These are phyloP conservation scores for Frankliniella fusca DNA, from an alignment of 2,888 invertebrate genomes.

Conservation along the genomic window DNA sequence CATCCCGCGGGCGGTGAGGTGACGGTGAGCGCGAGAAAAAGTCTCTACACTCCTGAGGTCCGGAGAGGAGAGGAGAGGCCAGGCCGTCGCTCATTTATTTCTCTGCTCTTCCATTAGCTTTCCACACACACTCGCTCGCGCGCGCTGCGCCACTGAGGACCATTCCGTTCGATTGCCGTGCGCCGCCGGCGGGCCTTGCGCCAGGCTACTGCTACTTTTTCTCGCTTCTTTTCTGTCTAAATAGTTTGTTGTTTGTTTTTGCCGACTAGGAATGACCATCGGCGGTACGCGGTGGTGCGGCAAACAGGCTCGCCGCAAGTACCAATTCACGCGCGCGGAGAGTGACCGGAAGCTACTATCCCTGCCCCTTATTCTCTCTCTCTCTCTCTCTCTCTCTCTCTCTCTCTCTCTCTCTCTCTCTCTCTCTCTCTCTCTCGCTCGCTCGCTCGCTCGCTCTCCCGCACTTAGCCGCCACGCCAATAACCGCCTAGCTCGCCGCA, in stretches of 20 bases:
- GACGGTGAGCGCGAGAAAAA: too few relatives aligned
- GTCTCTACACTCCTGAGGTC: background rate
- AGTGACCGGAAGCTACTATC: background rate
- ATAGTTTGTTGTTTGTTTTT: background rate
- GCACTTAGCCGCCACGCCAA: background rate
- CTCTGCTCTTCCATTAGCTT: background rate
- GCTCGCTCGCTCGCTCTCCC: background rate
- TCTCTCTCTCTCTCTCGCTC: background rate
- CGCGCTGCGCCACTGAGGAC: background rate
- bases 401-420: background rate
- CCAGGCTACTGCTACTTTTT: background rate
- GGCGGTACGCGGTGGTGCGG: background rate
- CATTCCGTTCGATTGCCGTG: background rate
- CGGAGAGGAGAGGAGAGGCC: background rate
- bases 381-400: slow-evolving; percentile 1
- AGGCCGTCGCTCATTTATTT: background rate
- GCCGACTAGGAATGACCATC: background rate
- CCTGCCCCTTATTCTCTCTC: background rate
- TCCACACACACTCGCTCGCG: background rate
- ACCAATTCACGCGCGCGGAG: too few relatives aligned
- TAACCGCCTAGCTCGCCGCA: too few relatives aligned
- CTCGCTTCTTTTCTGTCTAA: background rate
- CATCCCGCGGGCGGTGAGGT: too few relatives aligned
- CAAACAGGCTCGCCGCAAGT: background rate
- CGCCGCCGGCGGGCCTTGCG: background rate